Conservation (phyloP, 2,888 invertebrate genomes). For the Pasiphila rectangulata region DNA sequence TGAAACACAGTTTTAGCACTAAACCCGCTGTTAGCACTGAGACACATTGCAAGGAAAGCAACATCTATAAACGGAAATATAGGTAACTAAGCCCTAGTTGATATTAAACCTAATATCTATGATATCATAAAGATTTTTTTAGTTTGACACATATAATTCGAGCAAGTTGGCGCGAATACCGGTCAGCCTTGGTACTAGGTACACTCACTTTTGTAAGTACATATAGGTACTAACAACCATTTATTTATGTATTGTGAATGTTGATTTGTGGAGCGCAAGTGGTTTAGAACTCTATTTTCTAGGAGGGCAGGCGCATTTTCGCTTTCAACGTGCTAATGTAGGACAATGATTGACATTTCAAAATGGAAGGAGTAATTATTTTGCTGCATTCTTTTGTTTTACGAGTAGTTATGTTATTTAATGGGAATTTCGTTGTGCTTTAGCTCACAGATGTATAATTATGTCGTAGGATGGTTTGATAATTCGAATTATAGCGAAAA, state of each 20-base stretch:
- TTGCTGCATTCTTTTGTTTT: conserved; percentile 46
- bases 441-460: too few relatives aligned
- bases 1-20: not conserved
- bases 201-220: conserved; percentile 69
- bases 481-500: too few relatives aligned
- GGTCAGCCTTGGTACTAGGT: conserved; percentile 53
- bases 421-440: too few relatives aligned
- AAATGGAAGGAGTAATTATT: conserved; percentile 40
- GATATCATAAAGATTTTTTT: conserved; percentile 45
- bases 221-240: conserved; percentile 43
- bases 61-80: not conserved
- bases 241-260: conserved; percentile 50
- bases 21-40: not conserved
- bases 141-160: conserved; percentile 45
- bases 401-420: not conserved
- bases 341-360: conserved; percentile 51
- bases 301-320: conserved; percentile 40
- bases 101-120: conserved; percentile 35
- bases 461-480: too few relatives aligned
- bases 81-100: not conserved
- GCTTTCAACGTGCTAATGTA: conserved; percentile 18
- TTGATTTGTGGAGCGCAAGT: conserved; percentile 46
- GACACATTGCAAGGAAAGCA: too few relatives aligned
- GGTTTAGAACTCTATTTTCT: conserved; percentile 37
- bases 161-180: conserved; percentile 48